A percentile compares a stretch with the other conserved stretches of the same genome.
These are phyloP conservation scores for Orientallactaga sibirica DNA, from an alignment of 2,797 vertebrate genomes.

Conservation along the genomic window DNA sequence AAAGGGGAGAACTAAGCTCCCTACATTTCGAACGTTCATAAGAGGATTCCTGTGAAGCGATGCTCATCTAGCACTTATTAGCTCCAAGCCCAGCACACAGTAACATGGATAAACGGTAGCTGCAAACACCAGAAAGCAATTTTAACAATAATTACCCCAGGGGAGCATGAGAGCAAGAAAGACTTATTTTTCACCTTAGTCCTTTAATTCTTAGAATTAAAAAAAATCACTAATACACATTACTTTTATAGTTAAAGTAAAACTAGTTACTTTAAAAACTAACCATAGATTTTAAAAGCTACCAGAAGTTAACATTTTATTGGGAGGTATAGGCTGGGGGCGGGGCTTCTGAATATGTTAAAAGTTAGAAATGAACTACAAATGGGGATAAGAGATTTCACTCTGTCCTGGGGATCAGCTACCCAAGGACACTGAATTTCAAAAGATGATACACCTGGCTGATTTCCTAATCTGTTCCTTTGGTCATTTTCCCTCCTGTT, in stretches of 20 bases:
- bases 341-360: background rate
- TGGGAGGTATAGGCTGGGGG: background rate
- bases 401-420: background rate
- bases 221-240: background rate
- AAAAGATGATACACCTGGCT: background rate
- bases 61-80: conserved; percentile 5
- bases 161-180: background rate
- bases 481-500: background rate
- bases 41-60: background rate
- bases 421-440: background rate
- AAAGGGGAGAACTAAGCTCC: conserved; percentile 4
- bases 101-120: background rate
- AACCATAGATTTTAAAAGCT: background rate
- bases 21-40: background rate
- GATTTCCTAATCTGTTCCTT: background rate
- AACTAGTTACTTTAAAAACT: conserved; percentile 22
- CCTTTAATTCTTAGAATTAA: background rate
- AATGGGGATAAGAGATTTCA: background rate
- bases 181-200: background rate
- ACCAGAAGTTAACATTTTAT: background rate
- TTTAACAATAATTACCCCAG: background rate
- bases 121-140: background rate
- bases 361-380: background rate
- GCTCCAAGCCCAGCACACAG: background rate
- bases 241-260: conserved; percentile 6